These are phyloP conservation scores for Zaprionus taronus DNA, from an alignment of 1,140 invertebrate genomes.

Conservation along the genomic window DNA sequence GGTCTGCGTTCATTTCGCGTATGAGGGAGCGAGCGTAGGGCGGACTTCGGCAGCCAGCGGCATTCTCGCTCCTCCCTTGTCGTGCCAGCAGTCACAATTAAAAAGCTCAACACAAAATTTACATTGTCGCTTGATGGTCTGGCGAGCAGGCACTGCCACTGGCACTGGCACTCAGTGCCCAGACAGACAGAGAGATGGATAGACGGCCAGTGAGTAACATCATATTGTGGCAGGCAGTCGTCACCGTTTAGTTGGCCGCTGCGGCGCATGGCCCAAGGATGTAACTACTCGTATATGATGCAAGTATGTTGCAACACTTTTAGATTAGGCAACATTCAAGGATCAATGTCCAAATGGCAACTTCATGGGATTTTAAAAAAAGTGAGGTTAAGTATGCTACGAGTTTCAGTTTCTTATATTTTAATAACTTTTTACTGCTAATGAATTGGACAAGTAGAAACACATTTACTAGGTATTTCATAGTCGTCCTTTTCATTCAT, in stretches of 20 bases:
- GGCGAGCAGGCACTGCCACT: slow-evolving; percentile 16
- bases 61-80: background rate
- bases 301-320: background rate
- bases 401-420: too few relatives aligned
- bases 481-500: slow-evolving; percentile 10
- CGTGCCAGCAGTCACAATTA: slow-evolving; percentile 74
- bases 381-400: background rate
- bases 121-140: slow-evolving; percentile 77
- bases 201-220: slow-evolving; percentile 18
- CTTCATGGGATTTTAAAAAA: background rate
- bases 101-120: slow-evolving; percentile 84
- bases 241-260: background rate
- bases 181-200: background rate
- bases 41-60: slow-evolving; percentile 17
- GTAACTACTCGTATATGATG: background rate
- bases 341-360: too few relatives aligned
- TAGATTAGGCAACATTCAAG: background rate
- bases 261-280: background rate
- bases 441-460: background rate
- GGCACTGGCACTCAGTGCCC: slow-evolving; percentile 31
- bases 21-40: slow-evolving; percentile 49
- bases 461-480: slow-evolving; percentile 23
- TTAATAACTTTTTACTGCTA: too few relatives aligned
- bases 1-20: slow-evolving; percentile 79
- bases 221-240: background rate